These are phyloP conservation scores for Coleophora flavipennella DNA, from an alignment of 2,888 invertebrate genomes.

Conservation along the genomic window DNA sequence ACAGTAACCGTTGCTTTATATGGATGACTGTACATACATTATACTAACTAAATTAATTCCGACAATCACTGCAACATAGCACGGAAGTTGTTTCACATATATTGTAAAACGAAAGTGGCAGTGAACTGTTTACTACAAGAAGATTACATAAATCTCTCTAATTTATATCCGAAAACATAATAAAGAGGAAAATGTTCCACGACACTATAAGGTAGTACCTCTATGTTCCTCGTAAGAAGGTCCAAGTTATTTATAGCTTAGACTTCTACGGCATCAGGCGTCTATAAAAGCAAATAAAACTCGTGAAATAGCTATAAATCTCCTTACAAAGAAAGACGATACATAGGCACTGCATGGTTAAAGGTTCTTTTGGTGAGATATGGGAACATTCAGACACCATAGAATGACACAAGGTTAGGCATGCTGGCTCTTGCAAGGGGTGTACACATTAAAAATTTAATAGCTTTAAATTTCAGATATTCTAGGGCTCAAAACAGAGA, in stretches of 20 bases:
- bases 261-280: constrained; percentile 44
- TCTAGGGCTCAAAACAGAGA: too few relatives aligned
- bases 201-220: constrained; percentile 42
- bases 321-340: constrained; percentile 52
- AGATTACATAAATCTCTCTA: constrained; percentile 55
- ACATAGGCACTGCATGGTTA: constrained; percentile 26
- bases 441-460: too few relatives aligned
- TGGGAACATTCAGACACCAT: constrained; percentile 24
- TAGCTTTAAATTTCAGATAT: too few relatives aligned
- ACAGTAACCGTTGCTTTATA: too few relatives aligned
- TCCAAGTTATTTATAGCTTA: constrained; percentile 56
- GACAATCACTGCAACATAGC: constrained; percentile 32
- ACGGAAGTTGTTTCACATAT: constrained; percentile 25
- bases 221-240: constrained; percentile 29
- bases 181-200: constrained; percentile 64
- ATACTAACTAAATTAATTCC: constrained; percentile 30
- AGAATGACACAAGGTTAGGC: constrained; percentile 27
- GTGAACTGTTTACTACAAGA: constrained; percentile 33
- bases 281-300: constrained; percentile 70
- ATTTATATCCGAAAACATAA: constrained; percentile 68
- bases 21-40: too few relatives aligned
- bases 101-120: constrained; percentile 31
- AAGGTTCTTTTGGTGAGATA: constrained; percentile 38
- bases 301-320: constrained; percentile 65
- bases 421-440: too few relatives aligned